phyloP scores from a whole-genome alignment of 2,113 vertebrate species.

The Dolichotis patagonum region DNA sequence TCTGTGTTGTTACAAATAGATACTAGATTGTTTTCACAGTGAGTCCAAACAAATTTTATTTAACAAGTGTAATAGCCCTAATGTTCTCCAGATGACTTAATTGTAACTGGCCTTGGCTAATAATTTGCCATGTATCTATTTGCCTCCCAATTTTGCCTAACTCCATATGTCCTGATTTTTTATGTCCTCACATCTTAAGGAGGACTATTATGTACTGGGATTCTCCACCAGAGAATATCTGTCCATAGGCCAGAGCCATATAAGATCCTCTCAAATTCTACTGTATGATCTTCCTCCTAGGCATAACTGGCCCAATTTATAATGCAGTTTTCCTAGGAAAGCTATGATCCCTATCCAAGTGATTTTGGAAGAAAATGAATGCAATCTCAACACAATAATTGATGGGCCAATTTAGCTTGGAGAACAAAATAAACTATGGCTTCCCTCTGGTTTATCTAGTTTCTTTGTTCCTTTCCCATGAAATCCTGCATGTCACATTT shows the following conservation, averaged over 20 bases:
- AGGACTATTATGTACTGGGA: background rate
- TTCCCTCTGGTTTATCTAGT: background rate
- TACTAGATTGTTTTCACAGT: background rate
- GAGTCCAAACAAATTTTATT: background rate
- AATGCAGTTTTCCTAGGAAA: background rate
- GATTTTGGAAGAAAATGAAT: background rate
- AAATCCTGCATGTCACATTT: background rate
- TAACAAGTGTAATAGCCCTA: background rate
- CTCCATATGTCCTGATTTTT: background rate
- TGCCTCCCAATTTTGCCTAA: background rate
- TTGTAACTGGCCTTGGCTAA: too few relatives aligned
- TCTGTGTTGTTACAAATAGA: background rate
- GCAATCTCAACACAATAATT: background rate
- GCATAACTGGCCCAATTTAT: background rate
- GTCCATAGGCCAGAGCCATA: background rate
- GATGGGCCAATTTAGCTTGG: background rate
- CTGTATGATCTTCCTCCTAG: background rate
- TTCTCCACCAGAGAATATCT: background rate
- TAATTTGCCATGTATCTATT: background rate
- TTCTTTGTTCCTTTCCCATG: background rate
- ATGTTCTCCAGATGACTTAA: background rate
- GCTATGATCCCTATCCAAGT: background rate
- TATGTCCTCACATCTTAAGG: background rate
- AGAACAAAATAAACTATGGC: background rate
- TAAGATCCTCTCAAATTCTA: background rate